phyloP scores from a whole-genome alignment of 1,140 invertebrate species.

The Cepaea nemoralis region DNA sequence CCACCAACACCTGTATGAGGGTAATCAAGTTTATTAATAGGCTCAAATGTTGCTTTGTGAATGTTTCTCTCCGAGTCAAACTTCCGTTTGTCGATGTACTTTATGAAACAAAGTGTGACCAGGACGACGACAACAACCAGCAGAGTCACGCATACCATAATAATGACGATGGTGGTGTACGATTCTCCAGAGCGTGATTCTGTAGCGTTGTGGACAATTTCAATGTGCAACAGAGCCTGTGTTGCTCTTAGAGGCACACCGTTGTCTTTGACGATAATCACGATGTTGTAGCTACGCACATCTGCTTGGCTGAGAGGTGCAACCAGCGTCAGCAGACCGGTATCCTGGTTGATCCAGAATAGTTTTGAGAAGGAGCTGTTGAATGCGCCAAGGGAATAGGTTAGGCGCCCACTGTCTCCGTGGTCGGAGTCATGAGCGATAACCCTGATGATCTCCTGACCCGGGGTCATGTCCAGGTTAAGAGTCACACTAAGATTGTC shows the following conservation, averaged over 20 bases:
- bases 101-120: conserved; percentile 57
- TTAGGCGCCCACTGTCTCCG: conserved; percentile 50
- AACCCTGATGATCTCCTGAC: conserved; percentile 48
- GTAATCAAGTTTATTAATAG: conserved; percentile 15
- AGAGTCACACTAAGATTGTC: conserved; percentile 53
- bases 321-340: conserved; percentile 85
- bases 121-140: conserved; percentile 61
- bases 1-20: not conserved
- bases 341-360: conserved; percentile 88
- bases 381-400: conserved; percentile 47
- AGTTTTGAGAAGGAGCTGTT: conserved; percentile 74
- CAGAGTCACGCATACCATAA: conserved; percentile 60
- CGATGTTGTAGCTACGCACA: conserved; percentile 45
- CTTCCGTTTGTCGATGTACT: conserved; percentile 50
- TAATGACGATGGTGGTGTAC: conserved; percentile 59
- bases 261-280: conserved; percentile 53
- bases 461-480: conserved; percentile 39
- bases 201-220: conserved; percentile 29
- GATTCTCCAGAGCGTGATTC: not conserved
- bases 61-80: conserved; percentile 8
- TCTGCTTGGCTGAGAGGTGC: conserved; percentile 36
- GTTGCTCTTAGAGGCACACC: conserved; percentile 50
- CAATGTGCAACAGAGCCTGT: conserved; percentile 43
- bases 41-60: conserved; percentile 26
- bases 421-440: conserved; percentile 52